Evolutionary conservation across 2,888 invertebrate species (phyloP).

Genomic region (Rugalucina vietnamica): DNA sequence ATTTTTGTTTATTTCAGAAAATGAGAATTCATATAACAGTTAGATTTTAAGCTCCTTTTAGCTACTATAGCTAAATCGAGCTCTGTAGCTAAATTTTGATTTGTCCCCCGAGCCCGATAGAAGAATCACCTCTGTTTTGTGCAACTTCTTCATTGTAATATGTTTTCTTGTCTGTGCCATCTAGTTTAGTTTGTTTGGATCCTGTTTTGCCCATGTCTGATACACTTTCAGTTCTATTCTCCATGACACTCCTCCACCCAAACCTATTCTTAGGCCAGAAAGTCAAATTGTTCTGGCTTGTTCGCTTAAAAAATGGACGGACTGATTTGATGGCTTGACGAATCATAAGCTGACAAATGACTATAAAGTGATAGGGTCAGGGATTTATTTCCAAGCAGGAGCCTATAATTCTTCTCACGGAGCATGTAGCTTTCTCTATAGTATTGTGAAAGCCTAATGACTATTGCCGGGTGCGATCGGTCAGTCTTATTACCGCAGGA

Average conservation of each 20-base stretch:
- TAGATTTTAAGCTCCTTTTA: no score
- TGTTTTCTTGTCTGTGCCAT: not conserved
- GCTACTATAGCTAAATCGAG: no score
- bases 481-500: not conserved
- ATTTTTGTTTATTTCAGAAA: no score
- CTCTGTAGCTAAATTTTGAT: no score
- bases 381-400: no score
- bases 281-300: not conserved
- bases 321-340: not conserved
- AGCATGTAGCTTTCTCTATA: not conserved
- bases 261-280: not conserved
- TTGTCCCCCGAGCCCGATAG: no score
- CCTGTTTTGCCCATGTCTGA: not conserved
- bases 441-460: not conserved
- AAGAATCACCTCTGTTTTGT: not conserved
- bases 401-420: not conserved
- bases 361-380: no score
- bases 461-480: not conserved
- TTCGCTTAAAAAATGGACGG: not conserved
- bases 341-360: not conserved
- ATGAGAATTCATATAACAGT: no score
- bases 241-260: not conserved
- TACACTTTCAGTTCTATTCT: not conserved
- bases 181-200: not conserved
- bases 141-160: not conserved